Percentiles rank a stretch among this genome's conserved stretches.
Evolutionary conservation across 2,113 vertebrate genomes (phyloP).

Genomic region (Circaetus cinerascens): DNA sequence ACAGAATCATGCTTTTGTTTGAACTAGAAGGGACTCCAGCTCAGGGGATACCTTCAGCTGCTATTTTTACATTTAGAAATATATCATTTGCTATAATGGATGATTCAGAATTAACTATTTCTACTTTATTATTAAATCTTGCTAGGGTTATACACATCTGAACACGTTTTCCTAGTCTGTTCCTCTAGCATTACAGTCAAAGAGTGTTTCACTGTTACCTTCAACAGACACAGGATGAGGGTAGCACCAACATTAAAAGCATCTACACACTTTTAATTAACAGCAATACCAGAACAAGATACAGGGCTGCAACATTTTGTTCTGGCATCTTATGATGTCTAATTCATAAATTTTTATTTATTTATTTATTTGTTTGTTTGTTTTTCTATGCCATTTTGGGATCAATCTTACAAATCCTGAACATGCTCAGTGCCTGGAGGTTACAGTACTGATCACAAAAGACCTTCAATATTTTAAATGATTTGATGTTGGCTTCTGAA

Average conservation of each 20-base stretch:
- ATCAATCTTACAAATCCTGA: not conserved
- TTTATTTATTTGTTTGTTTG: not conserved
- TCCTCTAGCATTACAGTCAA: not conserved
- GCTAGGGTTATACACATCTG: not conserved
- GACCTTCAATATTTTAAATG: not conserved
- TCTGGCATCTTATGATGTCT: not conserved
- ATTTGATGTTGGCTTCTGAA: not conserved
- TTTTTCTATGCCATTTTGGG: not conserved
- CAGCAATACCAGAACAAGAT: not conserved
- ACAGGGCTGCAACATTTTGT: not conserved
- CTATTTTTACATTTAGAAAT: not conserved
- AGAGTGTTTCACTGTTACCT: not conserved
- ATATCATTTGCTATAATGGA: not conserved
- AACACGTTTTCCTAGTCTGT: not conserved
- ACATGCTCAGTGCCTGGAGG: not conserved
- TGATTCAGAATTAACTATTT: not conserved
- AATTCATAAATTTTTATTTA: no score
- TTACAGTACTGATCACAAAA: not conserved
- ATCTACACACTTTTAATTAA: not conserved
- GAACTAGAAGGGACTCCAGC: not conserved
- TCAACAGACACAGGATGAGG: not conserved
- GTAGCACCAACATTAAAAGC: not conserved
- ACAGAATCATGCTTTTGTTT: not conserved
- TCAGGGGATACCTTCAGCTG: not conserved
- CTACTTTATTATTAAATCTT: not conserved